These are phyloP conservation scores for Apotomis betuletana DNA, from an alignment of 2,888 invertebrate genomes.

Conservation along the genomic window DNA sequence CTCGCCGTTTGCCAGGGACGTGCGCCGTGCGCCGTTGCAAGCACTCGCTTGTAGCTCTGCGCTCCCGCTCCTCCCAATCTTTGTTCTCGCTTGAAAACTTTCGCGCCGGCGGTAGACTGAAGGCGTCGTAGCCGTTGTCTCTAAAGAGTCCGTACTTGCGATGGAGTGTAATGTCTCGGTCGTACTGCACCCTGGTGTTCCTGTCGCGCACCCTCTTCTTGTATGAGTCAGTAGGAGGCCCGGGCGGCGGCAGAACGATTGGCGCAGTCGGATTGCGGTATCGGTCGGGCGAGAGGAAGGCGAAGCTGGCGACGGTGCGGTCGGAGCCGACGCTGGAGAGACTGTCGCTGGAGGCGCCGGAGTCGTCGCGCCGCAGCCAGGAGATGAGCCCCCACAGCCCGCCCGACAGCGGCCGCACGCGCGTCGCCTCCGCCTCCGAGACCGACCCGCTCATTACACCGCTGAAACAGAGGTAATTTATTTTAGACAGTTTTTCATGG, in stretches of 20 bases:
- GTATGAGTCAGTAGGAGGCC: constrained; percentile 86
- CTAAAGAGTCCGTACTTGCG: constrained; percentile 85
- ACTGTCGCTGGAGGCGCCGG: constrained; percentile 71
- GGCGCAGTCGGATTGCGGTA: constrained; percentile 72
- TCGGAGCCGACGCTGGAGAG: constrained; percentile 88
- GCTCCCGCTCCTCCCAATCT: constrained; percentile 63
- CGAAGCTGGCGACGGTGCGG: constrained; percentile 88
- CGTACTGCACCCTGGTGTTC: constrained; percentile 82
- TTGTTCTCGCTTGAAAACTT: constrained; percentile 48
- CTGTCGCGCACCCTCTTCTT: constrained; percentile 84
- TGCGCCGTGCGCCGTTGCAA: constrained; percentile 85
- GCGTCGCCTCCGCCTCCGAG: constrained; percentile 56
- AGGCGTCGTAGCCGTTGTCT: constrained; percentile 70
- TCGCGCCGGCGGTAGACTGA: constrained; percentile 64
- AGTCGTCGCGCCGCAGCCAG: constrained; percentile 87
- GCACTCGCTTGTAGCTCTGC: constrained; percentile 86
- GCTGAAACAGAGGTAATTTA: constrained; percentile 54
- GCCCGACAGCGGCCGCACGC: constrained; percentile 75
- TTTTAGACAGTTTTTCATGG: neutral
- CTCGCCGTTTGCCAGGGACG: constrained; percentile 90
- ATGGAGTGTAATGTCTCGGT: constrained; percentile 85
- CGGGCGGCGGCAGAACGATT: constrained; percentile 74
- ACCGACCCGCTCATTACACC: constrained; percentile 73
- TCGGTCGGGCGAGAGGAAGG: constrained; percentile 84
- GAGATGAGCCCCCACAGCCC: constrained; percentile 86